Evolutionary conservation across 2,797 vertebrate species (phyloP).

Genomic region (Acropternis orthonyx): DNA sequence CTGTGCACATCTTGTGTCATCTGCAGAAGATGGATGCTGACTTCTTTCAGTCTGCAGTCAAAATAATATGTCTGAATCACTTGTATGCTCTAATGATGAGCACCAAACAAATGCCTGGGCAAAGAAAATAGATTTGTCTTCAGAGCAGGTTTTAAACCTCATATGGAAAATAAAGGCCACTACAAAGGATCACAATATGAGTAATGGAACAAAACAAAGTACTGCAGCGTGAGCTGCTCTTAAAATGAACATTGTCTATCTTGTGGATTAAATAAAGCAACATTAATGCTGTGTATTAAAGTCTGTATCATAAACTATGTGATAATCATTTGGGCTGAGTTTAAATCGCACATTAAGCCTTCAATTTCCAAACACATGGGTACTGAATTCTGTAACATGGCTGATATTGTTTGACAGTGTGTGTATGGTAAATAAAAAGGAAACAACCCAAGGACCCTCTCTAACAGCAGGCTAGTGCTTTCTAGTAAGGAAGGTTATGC

Average conservation of each 20-base stretch:
- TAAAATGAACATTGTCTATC: background rate
- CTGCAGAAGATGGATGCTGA: background rate
- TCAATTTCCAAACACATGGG: fast-evolving
- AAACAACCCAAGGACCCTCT: background rate
- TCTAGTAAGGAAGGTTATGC: background rate
- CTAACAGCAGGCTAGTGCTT: background rate
- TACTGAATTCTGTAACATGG: background rate
- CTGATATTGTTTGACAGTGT: background rate
- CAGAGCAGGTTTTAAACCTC: background rate
- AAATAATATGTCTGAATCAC: background rate
- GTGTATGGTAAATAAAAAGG: background rate
- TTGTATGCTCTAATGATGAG: background rate
- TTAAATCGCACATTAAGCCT: background rate
- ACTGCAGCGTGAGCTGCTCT: background rate
- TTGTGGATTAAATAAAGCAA: background rate
- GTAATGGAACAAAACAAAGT: background rate
- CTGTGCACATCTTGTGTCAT: background rate
- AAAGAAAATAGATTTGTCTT: background rate
- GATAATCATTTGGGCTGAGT: background rate
- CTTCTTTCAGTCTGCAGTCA: background rate
- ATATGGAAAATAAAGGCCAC: background rate
- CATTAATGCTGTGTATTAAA: background rate
- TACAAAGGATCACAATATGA: background rate
- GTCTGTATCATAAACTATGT: background rate
- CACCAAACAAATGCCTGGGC: background rate